Evolutionary conservation across 2,888 invertebrate genomes (phyloP).

Genomic region (Gonocerus acuteangulatus): DNA sequence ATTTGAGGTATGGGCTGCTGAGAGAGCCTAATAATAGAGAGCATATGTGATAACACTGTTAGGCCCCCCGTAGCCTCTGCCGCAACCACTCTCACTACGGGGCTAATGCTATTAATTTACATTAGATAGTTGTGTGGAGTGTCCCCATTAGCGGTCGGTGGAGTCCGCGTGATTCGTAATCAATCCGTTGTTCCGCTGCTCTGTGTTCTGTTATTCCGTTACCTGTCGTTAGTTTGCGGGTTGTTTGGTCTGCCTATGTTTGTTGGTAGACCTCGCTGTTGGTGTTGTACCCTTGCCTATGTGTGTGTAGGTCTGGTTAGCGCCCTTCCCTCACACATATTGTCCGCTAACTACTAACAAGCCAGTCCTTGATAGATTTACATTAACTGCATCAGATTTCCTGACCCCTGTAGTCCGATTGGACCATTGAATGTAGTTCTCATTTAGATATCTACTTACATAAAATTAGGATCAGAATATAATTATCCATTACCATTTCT

Average conservation of each 20-base stretch:
- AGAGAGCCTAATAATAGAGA: constrained; percentile 33
- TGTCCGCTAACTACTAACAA: not conserved
- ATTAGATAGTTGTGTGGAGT: constrained; percentile 36
- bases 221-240: not conserved
- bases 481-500: too few relatives aligned
- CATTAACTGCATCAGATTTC: too few relatives aligned
- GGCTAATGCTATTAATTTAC: constrained; percentile 35
- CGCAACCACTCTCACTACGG: not conserved
- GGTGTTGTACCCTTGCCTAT: not conserved
- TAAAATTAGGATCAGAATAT: too few relatives aligned
- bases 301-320: not conserved
- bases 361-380: not conserved
- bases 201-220: not conserved
- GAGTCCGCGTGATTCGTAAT: constrained; percentile 33
- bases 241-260: not conserved
- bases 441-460: too few relatives aligned
- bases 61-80: not conserved
- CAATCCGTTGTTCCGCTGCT: constrained; percentile 27
- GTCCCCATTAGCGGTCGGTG: constrained; percentile 29
- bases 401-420: too few relatives aligned
- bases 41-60: constrained; percentile 35
- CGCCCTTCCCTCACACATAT: not conserved
- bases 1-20: constrained; percentile 25
- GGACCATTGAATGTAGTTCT: too few relatives aligned
- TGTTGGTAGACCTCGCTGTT: too few relatives aligned